A percentile compares a stretch with the other conserved stretches of the same genome.
phyloP scores from a whole-genome alignment of 2,113 vertebrate genomes.

The Excalfactoria chinensis region DNA sequence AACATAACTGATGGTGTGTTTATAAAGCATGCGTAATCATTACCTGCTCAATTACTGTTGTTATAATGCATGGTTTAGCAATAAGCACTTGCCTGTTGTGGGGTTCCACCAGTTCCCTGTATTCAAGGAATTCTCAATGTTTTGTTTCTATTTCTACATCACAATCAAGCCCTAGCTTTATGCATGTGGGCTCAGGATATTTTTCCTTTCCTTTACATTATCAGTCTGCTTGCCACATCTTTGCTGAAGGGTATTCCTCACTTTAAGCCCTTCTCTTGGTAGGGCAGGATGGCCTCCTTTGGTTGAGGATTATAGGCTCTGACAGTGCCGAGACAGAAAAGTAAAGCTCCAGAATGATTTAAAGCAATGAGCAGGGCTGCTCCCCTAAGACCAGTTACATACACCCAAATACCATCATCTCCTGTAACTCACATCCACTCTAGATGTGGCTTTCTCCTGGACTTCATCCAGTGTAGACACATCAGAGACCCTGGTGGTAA shows the following conservation, averaged over 20 bases:
- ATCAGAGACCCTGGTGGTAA: not conserved
- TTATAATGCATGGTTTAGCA: not conserved
- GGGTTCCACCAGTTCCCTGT: not conserved
- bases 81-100: not conserved
- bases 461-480: not conserved
- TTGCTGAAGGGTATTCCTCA: slow-evolving; percentile 74
- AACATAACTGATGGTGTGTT: not conserved
- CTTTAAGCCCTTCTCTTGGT: slow-evolving; percentile 16
- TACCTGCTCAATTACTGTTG: slow-evolving; percentile 10
- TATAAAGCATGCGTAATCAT: not conserved
- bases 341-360: slow-evolving; percentile 54
- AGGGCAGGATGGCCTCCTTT: slow-evolving; percentile 59
- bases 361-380: slow-evolving; percentile 24
- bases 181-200: not conserved
- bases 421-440: not conserved
- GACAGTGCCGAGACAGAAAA: slow-evolving; percentile 76
- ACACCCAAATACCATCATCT: not conserved
- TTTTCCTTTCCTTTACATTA: not conserved
- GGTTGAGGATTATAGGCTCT: slow-evolving; percentile 60
- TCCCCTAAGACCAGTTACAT: not conserved
- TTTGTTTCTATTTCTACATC: slow-evolving; percentile 29
- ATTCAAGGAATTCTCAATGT: not conserved
- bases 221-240: slow-evolving; percentile 65
- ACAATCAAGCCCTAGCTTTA: slow-evolving; percentile 25
- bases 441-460: not conserved